Base-by-base conservation (phyloP, 2,797 vertebrate genomes). In the Oreonectes daqikongensis region DNA sequence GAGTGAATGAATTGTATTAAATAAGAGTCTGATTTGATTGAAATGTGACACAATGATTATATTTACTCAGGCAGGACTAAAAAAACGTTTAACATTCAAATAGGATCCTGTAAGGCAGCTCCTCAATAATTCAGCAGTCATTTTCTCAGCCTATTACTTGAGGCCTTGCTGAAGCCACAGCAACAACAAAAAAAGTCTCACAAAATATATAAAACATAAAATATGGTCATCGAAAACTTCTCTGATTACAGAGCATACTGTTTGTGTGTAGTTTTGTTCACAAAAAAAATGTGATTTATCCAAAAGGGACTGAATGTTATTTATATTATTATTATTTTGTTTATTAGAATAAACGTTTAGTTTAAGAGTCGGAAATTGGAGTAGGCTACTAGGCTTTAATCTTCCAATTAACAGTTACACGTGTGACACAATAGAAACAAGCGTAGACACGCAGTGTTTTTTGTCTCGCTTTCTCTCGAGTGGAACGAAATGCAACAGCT, bases 401-500 rank as follows among this genome's bases (percentile, higher is more conserved):
- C 22, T 53, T 46, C 10, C 12, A 38, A 67, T 72, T 14, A 28
- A 77, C 40, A 63, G 46, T 20, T 82, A 79, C 38, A 80, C 55
- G 22, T 57, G 18, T 40, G 83, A 69, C 72, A 65, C 52, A 48
- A 14, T 12, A 67, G 12, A 66, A 70, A 81, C 20, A 70, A 26
- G 32, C 42, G 55, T 9, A 59, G 55, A 28, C 14, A 59, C 32
- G 28, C 50, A 70, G 65, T 1, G 24, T 52, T 35, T 70, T 86
- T 40, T 75, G 61, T 1, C 44, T 46, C 44, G 2, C 78, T 90
- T 85, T 91, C 86, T 2, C 77, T 86, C 89, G 87, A 90, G 83
- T 85, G 83, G 81, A 85, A 86, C 85, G 81, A 89, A 88, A 89
- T 72, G 83, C 88, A 91, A 89, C 92, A 93, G 90, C 90, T 92